phyloP scores from a whole-genome alignment of 2,888 invertebrate species.

The Lepidocyrtoides sp. region DNA sequence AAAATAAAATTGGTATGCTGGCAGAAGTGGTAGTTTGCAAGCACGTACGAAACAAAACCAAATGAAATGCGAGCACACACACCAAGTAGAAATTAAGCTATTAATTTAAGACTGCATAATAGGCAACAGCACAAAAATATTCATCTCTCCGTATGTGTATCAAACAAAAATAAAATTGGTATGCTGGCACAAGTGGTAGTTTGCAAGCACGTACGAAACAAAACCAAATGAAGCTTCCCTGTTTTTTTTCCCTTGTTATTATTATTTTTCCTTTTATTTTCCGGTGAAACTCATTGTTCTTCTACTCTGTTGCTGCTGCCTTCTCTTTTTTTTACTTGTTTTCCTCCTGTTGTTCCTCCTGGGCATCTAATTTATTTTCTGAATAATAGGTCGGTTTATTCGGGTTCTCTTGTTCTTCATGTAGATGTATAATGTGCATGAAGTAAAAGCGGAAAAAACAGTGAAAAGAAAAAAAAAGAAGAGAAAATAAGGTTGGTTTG shows the following conservation, averaged over 20 bases:
- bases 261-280: constrained; percentile 32
- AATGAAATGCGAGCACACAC: not conserved
- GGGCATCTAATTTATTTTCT: constrained; percentile 76
- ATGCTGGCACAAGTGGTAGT: not conserved
- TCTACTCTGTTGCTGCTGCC: constrained; percentile 2
- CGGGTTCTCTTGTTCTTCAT: constrained; percentile 50
- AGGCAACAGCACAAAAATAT: not conserved
- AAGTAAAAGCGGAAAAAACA: constrained; percentile 32
- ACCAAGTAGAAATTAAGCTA: constrained; percentile 68
- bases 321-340: constrained; percentile 41
- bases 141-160: not conserved
- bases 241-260: constrained; percentile 27
- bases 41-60: constrained; percentile 19
- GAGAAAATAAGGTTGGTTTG: constrained; percentile 32
- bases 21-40: not conserved
- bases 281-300: constrained; percentile 50
- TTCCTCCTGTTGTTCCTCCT: constrained; percentile 69
- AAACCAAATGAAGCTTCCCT: constrained; percentile 23
- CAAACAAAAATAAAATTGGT: constrained; percentile 19
- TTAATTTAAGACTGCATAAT: constrained; percentile 54
- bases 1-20: constrained; percentile 1
- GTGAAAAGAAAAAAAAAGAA: no score
- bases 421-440: constrained; percentile 10
- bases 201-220: constrained; percentile 29
- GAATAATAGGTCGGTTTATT: constrained; percentile 65